Conservation (phyloP, 2,113 vertebrate genomes). For the Lontra canadensis region DNA sequence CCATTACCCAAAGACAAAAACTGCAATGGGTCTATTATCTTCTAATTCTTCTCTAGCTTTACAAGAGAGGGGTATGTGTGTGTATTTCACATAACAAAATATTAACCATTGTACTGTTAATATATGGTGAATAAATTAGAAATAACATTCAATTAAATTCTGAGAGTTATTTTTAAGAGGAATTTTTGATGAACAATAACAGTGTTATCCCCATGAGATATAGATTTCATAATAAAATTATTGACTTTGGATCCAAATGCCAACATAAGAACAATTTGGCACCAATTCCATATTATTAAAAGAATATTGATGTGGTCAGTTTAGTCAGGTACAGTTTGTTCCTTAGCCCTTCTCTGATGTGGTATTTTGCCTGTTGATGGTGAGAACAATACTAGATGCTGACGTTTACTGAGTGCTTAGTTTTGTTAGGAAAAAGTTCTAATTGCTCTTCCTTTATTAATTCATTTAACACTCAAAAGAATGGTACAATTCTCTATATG, state of each 20-base stretch:
- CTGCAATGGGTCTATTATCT: background rate
- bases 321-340: background rate
- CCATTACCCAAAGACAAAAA: background rate
- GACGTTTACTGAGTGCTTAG: background rate
- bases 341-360: background rate
- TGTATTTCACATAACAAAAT: slow-evolving; percentile 11
- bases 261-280: background rate
- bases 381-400: background rate
- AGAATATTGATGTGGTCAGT: background rate
- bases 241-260: slow-evolving; percentile 15
- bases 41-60: background rate
- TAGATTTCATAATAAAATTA: slow-evolving; percentile 43
- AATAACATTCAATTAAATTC: slow-evolving; percentile 20
- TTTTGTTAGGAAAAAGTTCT: background rate
- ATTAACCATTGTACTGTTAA: background rate
- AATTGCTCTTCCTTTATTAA: background rate
- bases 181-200: background rate
- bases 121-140: slow-evolving; percentile 30
- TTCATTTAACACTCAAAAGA: background rate
- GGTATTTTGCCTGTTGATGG: background rate
- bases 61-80: background rate
- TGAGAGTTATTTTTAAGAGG: background rate
- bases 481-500: background rate
- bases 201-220: background rate
- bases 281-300: background rate